Evolutionary conservation across 1,140 invertebrate genomes (phyloP).

Genomic region (Neotoxoptera formosana): DNA sequence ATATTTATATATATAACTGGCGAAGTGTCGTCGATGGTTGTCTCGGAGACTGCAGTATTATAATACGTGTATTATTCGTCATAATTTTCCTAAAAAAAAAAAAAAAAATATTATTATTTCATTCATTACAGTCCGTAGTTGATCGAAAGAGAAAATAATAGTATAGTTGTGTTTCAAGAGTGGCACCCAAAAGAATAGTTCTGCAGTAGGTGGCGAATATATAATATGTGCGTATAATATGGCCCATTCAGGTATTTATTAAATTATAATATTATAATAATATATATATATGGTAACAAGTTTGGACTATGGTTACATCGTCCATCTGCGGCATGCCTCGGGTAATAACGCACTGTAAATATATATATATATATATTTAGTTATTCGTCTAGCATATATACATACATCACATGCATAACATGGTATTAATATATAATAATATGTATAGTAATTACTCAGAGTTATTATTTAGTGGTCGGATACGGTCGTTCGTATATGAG

Average conservation of each 20-base stretch:
- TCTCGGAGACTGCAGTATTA: neutral
- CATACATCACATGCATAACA: neutral
- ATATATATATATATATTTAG: too few species aligned
- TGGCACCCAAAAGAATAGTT: neutral
- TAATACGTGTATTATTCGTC: neutral
- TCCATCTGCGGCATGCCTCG: too few species aligned
- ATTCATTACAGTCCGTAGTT: neutral
- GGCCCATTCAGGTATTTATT: neutral
- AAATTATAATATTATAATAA: neutral
- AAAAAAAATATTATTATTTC: neutral
- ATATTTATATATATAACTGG: too few species aligned
- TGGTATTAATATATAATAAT: neutral
- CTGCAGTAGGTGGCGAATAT: neutral
- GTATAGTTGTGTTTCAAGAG: neutral
- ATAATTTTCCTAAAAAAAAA: neutral
- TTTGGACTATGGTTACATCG: neutral
- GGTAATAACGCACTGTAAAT: too few species aligned
- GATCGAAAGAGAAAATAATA: neutral
- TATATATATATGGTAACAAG: neutral
- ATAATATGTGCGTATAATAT: neutral
- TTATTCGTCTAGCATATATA: too few species aligned
- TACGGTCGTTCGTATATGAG: neutral
- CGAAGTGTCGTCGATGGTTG: neutral
- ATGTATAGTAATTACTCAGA: neutral
- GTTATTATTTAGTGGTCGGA: neutral